phyloP scores from a whole-genome alignment of 2,797 vertebrate species.

The Sciurus vulgaris region DNA sequence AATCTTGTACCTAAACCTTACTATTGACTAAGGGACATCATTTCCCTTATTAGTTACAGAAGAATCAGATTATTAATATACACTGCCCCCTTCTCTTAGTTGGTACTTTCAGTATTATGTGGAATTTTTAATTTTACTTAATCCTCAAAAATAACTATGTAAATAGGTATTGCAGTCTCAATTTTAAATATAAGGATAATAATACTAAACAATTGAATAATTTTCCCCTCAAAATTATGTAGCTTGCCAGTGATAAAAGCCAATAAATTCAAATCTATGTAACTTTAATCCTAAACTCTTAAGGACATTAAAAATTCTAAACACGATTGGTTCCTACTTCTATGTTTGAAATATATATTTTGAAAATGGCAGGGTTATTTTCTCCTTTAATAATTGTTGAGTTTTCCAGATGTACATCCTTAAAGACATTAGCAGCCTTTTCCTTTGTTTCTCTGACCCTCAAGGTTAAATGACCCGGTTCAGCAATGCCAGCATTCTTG shows the following conservation, averaged over 20 bases:
- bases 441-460: conserved; percentile 32
- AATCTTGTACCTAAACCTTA: neutral
- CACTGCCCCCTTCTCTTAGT: neutral
- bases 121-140: conserved; percentile 13
- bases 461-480: conserved; percentile 57
- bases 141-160: neutral
- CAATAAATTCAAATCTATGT: neutral
- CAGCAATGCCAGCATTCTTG: conserved; percentile 36
- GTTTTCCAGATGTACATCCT: neutral
- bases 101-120: neutral
- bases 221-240: neutral
- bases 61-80: neutral
- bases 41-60: neutral
- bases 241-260: neutral
- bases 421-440: neutral
- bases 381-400: neutral
- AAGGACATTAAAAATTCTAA: neutral
- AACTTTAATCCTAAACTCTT: neutral
- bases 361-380: neutral
- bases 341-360: conserved; percentile 53
- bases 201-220: neutral
- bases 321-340: neutral
- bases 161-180: neutral
- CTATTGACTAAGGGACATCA: neutral
- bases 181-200: neutral